Percentiles rank a stretch among this genome's conserved stretches.
Conservation (phyloP, 2,113 vertebrate species). For the Lutjanus erythropterus region DNA sequence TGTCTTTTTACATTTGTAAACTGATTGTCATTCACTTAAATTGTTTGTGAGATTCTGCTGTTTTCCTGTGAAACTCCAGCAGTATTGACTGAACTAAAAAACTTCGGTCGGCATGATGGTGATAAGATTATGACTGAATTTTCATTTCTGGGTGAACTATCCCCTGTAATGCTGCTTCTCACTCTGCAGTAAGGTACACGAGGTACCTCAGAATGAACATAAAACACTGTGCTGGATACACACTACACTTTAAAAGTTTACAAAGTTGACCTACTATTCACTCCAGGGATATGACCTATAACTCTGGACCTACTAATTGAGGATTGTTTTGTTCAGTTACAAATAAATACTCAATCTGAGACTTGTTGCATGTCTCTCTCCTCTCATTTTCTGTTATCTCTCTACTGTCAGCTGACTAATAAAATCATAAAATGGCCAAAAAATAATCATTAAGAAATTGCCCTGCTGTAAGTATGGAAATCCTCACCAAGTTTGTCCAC, state of each 20-base stretch:
- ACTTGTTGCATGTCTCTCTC: neutral
- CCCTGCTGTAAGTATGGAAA: neutral
- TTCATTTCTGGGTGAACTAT: too few species aligned
- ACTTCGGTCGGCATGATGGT: too few species aligned
- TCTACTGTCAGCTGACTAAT: neutral
- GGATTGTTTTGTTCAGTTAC: neutral
- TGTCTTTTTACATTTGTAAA: too few species aligned
- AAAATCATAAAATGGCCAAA: neutral
- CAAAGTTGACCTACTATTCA: neutral
- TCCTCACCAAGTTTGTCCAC: conserved; percentile 88
- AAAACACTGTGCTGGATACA: neutral
- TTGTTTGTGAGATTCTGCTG: too few species aligned
- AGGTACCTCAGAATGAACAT: too few species aligned
- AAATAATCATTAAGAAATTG: neutral
- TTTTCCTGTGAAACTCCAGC: too few species aligned
- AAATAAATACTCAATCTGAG: neutral
- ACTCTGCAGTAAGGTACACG: too few species aligned
- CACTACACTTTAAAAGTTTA: neutral
- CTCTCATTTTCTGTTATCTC: neutral
- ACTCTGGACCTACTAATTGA: neutral
- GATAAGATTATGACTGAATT: too few species aligned
- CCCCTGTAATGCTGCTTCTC: too few species aligned
- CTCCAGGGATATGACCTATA: neutral
- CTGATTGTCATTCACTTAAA: too few species aligned
- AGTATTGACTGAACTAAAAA: too few species aligned